phyloP scores from a whole-genome alignment of 92 coral and sea anemone genomes.

The Parazoanthus atlanticus region DNA sequence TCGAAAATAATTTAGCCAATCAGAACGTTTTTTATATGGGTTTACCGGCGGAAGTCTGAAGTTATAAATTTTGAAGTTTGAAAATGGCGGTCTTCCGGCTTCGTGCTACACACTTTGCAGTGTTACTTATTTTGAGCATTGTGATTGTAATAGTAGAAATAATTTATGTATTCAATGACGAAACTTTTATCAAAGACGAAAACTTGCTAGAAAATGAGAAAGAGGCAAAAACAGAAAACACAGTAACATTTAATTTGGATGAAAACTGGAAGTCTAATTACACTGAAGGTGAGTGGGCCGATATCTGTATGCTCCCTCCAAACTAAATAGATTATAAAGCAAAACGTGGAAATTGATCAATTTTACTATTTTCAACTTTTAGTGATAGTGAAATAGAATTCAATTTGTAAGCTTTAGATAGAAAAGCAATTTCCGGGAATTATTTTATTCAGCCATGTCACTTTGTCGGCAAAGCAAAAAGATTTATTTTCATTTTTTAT shows the following conservation, averaged over 20 bases:
- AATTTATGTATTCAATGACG: conserved; percentile 33
- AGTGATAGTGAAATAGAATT: too few relatives aligned
- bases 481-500: too few relatives aligned
- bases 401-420: too few relatives aligned
- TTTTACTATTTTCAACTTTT: too few relatives aligned
- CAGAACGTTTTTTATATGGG: not conserved
- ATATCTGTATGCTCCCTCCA: too few relatives aligned
- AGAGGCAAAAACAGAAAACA: conserved; percentile 14
- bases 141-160: conserved; percentile 26
- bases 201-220: not conserved
- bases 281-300: conserved; percentile 66
- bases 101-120: not conserved
- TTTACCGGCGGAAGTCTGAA: conserved; percentile 15
- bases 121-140: conserved; percentile 14
- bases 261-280: conserved; percentile 81
- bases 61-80: not conserved
- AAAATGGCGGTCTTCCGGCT: conserved; percentile 43
- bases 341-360: too few relatives aligned
- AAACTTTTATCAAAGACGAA: not conserved
- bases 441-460: too few relatives aligned
- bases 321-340: too few relatives aligned
- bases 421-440: too few relatives aligned
- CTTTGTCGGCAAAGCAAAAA: too few relatives aligned
- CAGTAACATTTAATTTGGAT: conserved; percentile 49
- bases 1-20: conserved; percentile 3